Conservation (phyloP, 2,113 vertebrate species). For the Microcebus murinus region DNA sequence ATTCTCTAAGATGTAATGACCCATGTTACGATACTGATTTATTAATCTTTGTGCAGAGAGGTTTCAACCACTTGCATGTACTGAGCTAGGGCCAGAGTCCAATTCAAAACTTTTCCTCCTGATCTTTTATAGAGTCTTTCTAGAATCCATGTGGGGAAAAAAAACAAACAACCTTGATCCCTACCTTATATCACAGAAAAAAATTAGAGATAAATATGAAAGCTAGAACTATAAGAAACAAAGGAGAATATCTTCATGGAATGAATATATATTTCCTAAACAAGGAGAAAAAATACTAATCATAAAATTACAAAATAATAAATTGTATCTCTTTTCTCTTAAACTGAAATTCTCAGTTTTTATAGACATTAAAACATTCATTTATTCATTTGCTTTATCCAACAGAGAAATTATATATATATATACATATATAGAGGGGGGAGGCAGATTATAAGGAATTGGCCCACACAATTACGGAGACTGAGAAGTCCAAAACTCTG, state of each 20-base stretch:
- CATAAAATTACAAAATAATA: neutral
- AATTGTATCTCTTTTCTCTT: neutral
- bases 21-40: neutral
- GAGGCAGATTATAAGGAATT: neutral
- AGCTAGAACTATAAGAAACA: neutral
- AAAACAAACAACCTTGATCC: neutral
- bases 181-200: neutral
- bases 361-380: constrained; percentile 11
- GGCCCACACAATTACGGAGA: neutral
- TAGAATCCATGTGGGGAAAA: neutral
- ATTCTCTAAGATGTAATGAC: neutral
- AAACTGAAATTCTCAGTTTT: constrained; percentile 17
- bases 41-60: neutral
- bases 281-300: neutral
- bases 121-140: neutral
- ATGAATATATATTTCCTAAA: neutral
- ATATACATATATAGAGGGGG: accelerated
- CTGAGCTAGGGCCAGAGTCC: neutral
- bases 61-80: neutral
- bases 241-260: neutral
- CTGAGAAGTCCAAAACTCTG: neutral
- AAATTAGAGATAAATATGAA: neutral
- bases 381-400: neutral
- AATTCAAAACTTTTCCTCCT: constrained; percentile 24
- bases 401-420: neutral